Conservation (phyloP, 2,797 vertebrate genomes). For the Myotis findleyi region DNA sequence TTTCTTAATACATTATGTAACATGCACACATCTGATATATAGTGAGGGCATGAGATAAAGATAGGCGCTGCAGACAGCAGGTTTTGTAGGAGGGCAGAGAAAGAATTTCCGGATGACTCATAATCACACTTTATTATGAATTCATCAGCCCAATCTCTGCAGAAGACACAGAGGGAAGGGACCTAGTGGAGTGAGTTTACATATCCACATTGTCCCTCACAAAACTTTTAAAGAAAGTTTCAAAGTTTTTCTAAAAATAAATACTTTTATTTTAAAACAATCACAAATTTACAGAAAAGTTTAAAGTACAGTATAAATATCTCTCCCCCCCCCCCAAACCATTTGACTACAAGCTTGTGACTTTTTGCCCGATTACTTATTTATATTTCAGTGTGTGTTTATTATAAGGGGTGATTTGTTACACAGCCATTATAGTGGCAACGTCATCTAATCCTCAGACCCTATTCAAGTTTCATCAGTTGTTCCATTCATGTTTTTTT, state of each 20-base stretch:
- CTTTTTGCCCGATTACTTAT: background rate
- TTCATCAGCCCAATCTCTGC: background rate
- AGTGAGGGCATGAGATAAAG: background rate
- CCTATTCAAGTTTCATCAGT: background rate
- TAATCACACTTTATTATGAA: background rate
- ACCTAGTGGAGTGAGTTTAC: background rate
- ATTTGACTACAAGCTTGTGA: background rate
- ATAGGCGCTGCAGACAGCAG: background rate
- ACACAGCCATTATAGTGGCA: background rate
- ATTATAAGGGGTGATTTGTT: background rate
- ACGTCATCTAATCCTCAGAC: background rate
- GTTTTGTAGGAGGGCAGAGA: background rate
- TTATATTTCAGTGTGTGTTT: background rate
- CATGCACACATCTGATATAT: background rate
- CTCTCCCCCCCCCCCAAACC: background rate
- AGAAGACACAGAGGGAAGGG: background rate
- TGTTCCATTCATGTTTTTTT: background rate
- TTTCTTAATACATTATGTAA: background rate
- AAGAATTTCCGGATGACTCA: constrained; percentile 8
- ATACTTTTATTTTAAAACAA: background rate
- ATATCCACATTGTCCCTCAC: background rate
- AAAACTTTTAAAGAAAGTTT: background rate
- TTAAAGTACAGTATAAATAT: background rate
- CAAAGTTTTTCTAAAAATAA: background rate
- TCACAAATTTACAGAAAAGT: background rate